Percentiles rank a stretch among this genome's conserved stretches.
Conservation (phyloP, 1,140 invertebrate genomes). For the Papilio glaucus region DNA sequence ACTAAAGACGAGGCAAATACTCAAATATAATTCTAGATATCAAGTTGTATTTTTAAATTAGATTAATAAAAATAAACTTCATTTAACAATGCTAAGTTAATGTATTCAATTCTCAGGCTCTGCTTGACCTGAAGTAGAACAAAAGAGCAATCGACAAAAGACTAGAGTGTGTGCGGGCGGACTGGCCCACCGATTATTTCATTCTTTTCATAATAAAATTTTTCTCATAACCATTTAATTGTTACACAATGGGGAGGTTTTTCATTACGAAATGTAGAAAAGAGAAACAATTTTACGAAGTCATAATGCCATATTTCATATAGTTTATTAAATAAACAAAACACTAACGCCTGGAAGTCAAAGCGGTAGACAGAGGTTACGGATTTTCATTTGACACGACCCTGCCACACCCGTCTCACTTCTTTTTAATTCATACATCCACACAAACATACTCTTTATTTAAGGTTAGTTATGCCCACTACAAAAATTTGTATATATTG, state of each 20-base stretch:
- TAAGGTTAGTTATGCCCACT: too few species aligned
- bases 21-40: too few species aligned
- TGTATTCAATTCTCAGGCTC: slow-evolving; percentile 36
- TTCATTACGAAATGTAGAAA: neutral
- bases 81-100: slow-evolving; percentile 40
- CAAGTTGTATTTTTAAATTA: neutral
- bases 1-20: too few species aligned
- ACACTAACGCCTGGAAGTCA: too few species aligned
- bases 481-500: too few species aligned
- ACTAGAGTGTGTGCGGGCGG: slow-evolving; percentile 46
- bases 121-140: slow-evolving; percentile 53
- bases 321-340: too few species aligned
- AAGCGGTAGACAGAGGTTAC: too few species aligned
- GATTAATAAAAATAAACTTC: neutral
- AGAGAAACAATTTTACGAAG: slow-evolving; percentile 1
- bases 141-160: slow-evolving; percentile 59
- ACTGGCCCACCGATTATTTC: slow-evolving; percentile 35
- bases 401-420: too few species aligned
- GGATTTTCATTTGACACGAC: too few species aligned
- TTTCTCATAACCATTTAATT: slow-evolving; percentile 5
- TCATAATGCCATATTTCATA: too few species aligned
- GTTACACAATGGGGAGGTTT: slow-evolving; percentile 7
- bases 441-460: too few species aligned
- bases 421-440: too few species aligned
- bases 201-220: slow-evolving; percentile 31